Evolutionary conservation across 1,140 invertebrate species (phyloP), one percentile per base, ranked within the genome.

Genomic region (Zaprionus nigranus): DNA sequence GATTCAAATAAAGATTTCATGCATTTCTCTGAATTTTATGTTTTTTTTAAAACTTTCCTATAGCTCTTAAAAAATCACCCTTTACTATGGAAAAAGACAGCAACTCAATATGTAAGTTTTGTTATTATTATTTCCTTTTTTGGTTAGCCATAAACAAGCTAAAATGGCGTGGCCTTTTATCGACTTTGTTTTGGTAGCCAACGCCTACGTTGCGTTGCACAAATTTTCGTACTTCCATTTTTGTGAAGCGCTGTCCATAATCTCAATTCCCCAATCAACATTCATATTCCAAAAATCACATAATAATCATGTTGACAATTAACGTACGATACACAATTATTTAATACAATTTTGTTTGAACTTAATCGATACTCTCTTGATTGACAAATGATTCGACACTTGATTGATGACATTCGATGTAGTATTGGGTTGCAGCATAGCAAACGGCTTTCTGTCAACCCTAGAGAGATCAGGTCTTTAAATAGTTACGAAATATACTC

Each of bases 281-380:
- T 24, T 49, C 12, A 17, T 46, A 26, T 6, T 12, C 15, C 24
- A 53, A 51, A 62, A 59, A 72, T 36, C 62, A 68, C 46, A 53
- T 43, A 65, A 63, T 54, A 56, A n/a, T 60, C 61, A 53, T 77
- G 73, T 77, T 61, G 74, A 82, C 80, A 87, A 87, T 87, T 88
- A 83, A 88, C 67, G 70, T 81, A 69, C 72, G 57, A 84, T 66
- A 79, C 75, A 72, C 72, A 84, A 84, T 87, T 87, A 84, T 90
- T 79, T 74, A 87, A 87, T 81, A 87, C 46, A 87, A 82, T 46
- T 64, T 9, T 59, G 51, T 71, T 65, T 76, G 64, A 49, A 72
- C 51, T 46, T 56, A 46, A 17, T 17, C 46, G 4, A n/a, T n/a
- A n/a, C n/a, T n/a, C n/a, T n/a, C 3, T 5, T 88, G 78, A 87